Evolutionary conservation across 2,888 invertebrate species (phyloP).

Genomic region (Himalopsyche anomala): DNA sequence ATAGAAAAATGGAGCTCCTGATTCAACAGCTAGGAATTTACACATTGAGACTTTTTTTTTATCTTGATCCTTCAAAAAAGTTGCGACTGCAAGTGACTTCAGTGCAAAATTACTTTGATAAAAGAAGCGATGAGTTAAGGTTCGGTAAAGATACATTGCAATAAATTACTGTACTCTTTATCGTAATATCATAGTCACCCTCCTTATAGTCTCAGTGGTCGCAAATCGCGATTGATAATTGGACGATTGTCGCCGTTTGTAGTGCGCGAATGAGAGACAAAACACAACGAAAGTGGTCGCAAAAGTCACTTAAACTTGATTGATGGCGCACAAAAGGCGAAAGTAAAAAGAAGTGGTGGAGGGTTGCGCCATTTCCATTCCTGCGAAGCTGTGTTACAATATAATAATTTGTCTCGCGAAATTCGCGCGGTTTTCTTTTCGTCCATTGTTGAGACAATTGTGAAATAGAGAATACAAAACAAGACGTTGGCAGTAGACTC

Average conservation of each 20-base stretch:
- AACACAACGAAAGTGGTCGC: conserved; percentile 52
- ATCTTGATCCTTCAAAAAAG: too few relatives aligned
- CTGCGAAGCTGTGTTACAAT: conserved; percentile 22
- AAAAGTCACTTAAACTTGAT: conserved; percentile 61
- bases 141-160: too few relatives aligned
- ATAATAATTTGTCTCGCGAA: conserved; percentile 61
- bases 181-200: neutral
- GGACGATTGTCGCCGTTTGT: conserved; percentile 14
- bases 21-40: too few relatives aligned
- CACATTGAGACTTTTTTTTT: too few relatives aligned
- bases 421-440: conserved; percentile 58
- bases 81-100: too few relatives aligned
- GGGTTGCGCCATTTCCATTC: conserved; percentile 54
- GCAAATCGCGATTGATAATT: conserved; percentile 44
- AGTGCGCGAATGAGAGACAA: conserved; percentile 23
- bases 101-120: too few relatives aligned
- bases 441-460: conserved; percentile 58
- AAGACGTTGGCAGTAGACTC: conserved; percentile 1
- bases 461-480: conserved; percentile 42
- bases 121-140: too few relatives aligned
- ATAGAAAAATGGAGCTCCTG: too few relatives aligned
- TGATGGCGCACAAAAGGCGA: conserved; percentile 51
- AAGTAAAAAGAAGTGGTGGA: neutral
- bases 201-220: neutral
- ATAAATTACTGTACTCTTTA: too few relatives aligned